Conservation (phyloP, 2,888 invertebrate species). For the Serripes groenlandicus region DNA sequence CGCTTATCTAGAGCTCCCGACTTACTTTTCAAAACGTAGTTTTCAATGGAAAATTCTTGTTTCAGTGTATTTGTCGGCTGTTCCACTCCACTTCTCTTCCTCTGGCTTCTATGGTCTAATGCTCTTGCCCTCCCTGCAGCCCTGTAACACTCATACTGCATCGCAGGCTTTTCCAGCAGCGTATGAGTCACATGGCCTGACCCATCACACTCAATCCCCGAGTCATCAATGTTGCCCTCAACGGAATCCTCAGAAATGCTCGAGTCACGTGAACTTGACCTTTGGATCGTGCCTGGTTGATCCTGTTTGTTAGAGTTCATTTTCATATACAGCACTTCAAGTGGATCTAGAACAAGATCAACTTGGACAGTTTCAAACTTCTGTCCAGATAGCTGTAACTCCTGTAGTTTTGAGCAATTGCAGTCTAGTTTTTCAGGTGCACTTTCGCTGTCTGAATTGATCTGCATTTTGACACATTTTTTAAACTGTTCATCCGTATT, state of each 20-base stretch:
- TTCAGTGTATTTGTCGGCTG: neutral
- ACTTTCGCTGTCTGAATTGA: neutral
- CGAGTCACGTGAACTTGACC: constrained; percentile 43
- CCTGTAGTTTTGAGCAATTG: constrained; percentile 13
- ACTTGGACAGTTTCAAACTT: neutral
- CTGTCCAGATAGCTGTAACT: neutral
- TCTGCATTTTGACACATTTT: neutral
- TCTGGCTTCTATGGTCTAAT: neutral
- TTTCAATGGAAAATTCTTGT: neutral
- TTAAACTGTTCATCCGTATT: neutral
- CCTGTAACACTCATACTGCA: neutral
- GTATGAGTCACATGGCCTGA: neutral
- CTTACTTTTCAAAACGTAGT: constrained; percentile 14
- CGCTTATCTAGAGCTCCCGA: too few relatives aligned
- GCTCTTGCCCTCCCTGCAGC: constrained; percentile 5
- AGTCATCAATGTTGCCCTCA: constrained; percentile 53
- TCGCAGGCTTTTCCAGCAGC: neutral
- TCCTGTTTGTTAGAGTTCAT: neutral
- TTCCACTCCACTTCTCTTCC: neutral
- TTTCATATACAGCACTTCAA: constrained; percentile 19
- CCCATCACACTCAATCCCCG: constrained; percentile 50
- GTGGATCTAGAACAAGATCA: neutral
- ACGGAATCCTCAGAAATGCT: constrained; percentile 39
- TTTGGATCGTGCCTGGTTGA: neutral
- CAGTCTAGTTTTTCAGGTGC: constrained; percentile 47